Evolutionary conservation across 2,113 vertebrate genomes (phyloP), one percentile per base, ranked within the genome.

Genomic region (Anarhynchus alexandrinus): DNA sequence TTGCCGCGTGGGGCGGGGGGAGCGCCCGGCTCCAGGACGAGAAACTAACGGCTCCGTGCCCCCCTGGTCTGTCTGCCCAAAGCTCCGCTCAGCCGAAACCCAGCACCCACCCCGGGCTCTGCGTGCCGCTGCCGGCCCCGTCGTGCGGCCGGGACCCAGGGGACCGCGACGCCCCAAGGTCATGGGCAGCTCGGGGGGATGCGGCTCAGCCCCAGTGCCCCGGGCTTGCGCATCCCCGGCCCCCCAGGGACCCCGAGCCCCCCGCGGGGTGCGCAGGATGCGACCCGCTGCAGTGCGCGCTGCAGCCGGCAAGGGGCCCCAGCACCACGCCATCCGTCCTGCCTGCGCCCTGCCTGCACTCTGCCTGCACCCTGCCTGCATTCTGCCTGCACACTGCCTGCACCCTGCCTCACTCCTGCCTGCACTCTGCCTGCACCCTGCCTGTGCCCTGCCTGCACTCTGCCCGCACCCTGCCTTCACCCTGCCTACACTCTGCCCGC

Each of bases 101-200:
- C 65, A 32, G 64, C 36, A 10, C 61, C 52, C 40, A 27, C 38
- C 61, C 22, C 16, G 12, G 49, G 22, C 49, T 25, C 61, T 2
- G 7, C 20, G 4, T 15, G 3, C 5, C 11, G 5, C 12, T 2
- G 40, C 42, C 5, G 1, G 20, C 43, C 55, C 65, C 38, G 0
- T 23, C 5, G 15, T 36, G 9, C 21, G 4, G 54, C 26, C 2
- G 7, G 29, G 61, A 6, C 42, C 32, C 25, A 1, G 26, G 58
- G 38, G 45, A 10, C 15, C 0, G 7, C 5, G 4, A 36, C 2
- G 1, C 59, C 61, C 52, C 69, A 10, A 23, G 78, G 43, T 23
- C 43, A 27, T 2, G 15, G 59, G 32, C 78, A 36, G 69, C 59
- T 15, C 15, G 1, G 19, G 52, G 71, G n/a, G 36, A 32, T 1